Evolutionary conservation across 1,140 invertebrate species (phyloP).

Genomic region (Zaprionus taronus): DNA sequence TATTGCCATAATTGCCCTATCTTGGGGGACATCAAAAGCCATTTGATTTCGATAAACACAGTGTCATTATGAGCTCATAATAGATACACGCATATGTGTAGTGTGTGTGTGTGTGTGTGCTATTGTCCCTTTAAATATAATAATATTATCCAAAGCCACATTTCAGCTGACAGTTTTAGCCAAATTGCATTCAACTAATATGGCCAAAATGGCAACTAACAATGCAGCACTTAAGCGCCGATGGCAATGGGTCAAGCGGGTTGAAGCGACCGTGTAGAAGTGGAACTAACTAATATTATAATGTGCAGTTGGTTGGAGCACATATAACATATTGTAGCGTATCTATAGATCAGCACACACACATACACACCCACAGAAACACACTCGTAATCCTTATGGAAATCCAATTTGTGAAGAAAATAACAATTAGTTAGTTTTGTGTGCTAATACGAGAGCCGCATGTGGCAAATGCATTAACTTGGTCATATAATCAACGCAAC

Average conservation of each 20-base stretch:
- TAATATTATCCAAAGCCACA: constrained; percentile 35
- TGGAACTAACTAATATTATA: constrained; percentile 52
- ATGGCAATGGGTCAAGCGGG: neutral
- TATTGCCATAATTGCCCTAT: neutral
- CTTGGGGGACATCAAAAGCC: neutral
- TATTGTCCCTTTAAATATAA: constrained; percentile 32
- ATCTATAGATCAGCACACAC: neutral
- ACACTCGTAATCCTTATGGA: constrained; percentile 60
- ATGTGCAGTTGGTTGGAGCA: constrained; percentile 19
- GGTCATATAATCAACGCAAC: constrained; percentile 66
- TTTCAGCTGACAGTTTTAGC: constrained; percentile 29
- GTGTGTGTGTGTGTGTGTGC: neutral
- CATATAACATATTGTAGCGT: neutral
- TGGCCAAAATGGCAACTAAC: constrained; percentile 14
- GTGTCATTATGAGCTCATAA: constrained; percentile 4
- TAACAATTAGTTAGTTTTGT: constrained; percentile 73
- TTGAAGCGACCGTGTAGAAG: neutral
- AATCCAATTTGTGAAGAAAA: constrained; percentile 79
- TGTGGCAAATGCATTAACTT: constrained; percentile 71
- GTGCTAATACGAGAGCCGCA: constrained; percentile 46
- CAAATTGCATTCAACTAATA: constrained; percentile 30
- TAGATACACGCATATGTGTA: neutral
- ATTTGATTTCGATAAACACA: constrained; percentile 30
- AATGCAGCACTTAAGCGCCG: constrained; percentile 27
- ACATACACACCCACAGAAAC: neutral